Evolutionary conservation across 2,888 invertebrate species (phyloP).

Genomic region (Prosopocoilus inquinatus): DNA sequence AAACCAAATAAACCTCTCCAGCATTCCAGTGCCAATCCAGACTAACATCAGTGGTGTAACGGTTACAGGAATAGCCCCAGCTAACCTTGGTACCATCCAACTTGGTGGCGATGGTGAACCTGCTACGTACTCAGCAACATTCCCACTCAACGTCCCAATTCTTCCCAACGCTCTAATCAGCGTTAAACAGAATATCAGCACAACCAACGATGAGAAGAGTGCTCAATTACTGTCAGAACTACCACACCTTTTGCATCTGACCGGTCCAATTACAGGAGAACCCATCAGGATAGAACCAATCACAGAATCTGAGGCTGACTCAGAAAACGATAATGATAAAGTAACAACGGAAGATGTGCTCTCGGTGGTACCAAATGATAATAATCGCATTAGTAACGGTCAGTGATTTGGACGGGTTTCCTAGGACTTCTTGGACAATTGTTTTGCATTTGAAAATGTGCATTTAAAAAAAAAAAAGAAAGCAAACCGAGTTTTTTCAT

Average conservation of each 20-base stretch:
- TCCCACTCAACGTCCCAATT: conserved; percentile 26
- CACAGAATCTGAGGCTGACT: background rate
- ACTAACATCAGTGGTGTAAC: conserved; percentile 56
- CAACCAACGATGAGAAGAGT: conserved; percentile 34
- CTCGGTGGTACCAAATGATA: no score
- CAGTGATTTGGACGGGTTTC: no score
- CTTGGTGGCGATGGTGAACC: conserved; percentile 30
- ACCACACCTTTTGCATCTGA: conserved; percentile 7
- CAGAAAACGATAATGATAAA: no score
- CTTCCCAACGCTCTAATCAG: conserved; percentile 41
- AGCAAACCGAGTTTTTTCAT: no score
- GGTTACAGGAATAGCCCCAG: conserved; percentile 54
- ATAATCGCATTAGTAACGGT: no score
- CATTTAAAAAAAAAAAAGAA: no score
- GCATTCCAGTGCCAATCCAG: conserved; percentile 56
- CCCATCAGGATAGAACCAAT: conserved; percentile 7
- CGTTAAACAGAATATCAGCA: conserved; percentile 43
- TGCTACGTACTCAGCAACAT: conserved; percentile 24
- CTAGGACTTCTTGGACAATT: no score
- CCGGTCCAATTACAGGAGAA: conserved; percentile 8
- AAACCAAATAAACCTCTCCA: conserved; percentile 53
- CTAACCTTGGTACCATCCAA: conserved; percentile 47
- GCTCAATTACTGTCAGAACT: conserved; percentile 31
- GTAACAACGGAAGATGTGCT: no score
- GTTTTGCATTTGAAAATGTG: no score